Base-by-base conservation (phyloP, 64 coral and sea anemone species). In the Porites lutea region DNA sequence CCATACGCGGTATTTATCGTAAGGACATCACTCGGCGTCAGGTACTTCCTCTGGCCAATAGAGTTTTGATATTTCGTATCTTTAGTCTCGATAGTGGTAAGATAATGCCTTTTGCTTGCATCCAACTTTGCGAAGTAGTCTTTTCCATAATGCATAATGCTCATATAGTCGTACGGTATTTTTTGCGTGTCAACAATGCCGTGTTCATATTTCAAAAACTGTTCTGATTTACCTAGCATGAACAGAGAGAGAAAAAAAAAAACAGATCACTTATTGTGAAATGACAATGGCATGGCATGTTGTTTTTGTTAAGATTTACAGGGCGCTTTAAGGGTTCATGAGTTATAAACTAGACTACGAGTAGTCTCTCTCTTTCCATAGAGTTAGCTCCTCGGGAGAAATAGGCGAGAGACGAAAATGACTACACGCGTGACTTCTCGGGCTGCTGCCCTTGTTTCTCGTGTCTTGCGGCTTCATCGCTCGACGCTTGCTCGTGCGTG, bases 101-200 rank as follows among this genome's bases (percentile, higher is more conserved):
- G 66, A 72, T 90, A 81, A 57, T 82, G 57, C 21, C 45, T 77
- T 50, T 93, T 87, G 48, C 93, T 63, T 18, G 61, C 55, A 18
- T 82, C 62, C 8, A 95, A 54, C 55, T 95, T 98, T 19, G 86
- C 96, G 65, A 98, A 98, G 60, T 87, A 95, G 89, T 89, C 89
- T 69, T 95, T 92, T 15, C 96, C 96, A 82, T 98, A 98, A 47
- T 98, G 96, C 96, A 98, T 98, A 13, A 98, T 98, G 52, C 96
- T 98, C 48, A 79, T 21, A 19, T 98, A 98, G 43, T 98, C 93
- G 71, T 98, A 98, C 45, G 93, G 93, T 18, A 98, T 46, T 27
- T 90, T 75, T 1, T 93, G 74, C 15, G 68, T 87, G 51, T 95
- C 88, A 11, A 37, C 13, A 63, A 20, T 65, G 74, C 90, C 90